phyloP scores from a whole-genome alignment of 2,888 invertebrate genomes.

The Heteropelma amictum region DNA sequence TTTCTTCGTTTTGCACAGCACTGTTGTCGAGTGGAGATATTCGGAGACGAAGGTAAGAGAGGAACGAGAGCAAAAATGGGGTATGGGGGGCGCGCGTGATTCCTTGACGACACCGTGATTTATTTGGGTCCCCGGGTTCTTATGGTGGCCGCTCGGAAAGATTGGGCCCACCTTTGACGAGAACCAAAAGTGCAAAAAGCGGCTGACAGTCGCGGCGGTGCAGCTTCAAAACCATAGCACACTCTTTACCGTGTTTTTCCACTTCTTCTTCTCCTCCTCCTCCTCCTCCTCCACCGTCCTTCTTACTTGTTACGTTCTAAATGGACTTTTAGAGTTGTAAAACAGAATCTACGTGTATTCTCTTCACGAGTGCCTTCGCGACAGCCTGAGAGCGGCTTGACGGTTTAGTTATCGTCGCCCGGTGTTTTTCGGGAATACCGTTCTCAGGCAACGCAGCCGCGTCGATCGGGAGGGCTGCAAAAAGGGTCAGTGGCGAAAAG shows the following conservation, averaged over 20 bases:
- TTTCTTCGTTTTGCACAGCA: not conserved
- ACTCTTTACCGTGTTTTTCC: no score
- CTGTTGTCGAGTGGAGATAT: not conserved
- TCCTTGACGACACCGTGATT: constrained; percentile 43
- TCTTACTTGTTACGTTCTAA: no score
- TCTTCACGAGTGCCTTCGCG: not conserved
- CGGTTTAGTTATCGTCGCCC: not conserved
- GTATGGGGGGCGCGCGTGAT: constrained; percentile 18
- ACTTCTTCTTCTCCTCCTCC: no score
- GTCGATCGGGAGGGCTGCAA: no score
- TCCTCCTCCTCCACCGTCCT: no score
- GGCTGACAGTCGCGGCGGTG: not conserved
- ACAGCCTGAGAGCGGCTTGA: not conserved
- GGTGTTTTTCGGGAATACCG: not conserved
- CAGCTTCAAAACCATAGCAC: not conserved
- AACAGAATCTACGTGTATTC: constrained; percentile 28
- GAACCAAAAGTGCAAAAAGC: constrained; percentile 39
- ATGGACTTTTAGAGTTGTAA: constrained; percentile 16
- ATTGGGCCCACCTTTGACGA: constrained; percentile 54
- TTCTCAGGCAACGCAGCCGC: no score
- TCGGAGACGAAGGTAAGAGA: not conserved
- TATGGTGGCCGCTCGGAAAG: constrained; percentile 18
- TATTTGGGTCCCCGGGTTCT: constrained; percentile 45
- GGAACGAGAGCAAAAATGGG: constrained; percentile 12
- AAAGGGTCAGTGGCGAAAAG: no score